Base-by-base conservation (phyloP, 2,888 invertebrate genomes). In the Drosophila kuntzei region DNA sequence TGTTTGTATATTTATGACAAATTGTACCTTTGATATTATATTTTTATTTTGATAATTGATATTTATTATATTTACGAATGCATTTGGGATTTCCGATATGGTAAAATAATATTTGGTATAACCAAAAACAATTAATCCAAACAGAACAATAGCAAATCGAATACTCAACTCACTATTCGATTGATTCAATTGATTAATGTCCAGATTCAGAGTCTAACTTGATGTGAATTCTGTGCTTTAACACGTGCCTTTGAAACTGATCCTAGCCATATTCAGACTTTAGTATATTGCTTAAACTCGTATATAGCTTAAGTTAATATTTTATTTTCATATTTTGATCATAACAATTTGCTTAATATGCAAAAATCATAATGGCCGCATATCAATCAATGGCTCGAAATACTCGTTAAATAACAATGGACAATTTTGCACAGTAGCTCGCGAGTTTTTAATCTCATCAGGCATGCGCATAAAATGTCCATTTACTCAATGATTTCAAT, bases 341-440 rank as follows among this genome's bases (percentile, higher is more conserved):
- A 74, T 60, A 64, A 70, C 37, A 59, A 60, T 74, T 69, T 64
- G 55, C 62, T 74, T 68, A 63, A 76, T 73, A 79, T 79, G 70
- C 76, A 63, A 63, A 79, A 61, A 62, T 65, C 65, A 65, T 74
- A 73, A 74, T 68, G 62, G 60, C 63, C 47, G 63, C 64, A 62
- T 70, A 79, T 79, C 79, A 79, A 79, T 79, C 74, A 79, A 74
- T 53, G 25, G 60, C 60, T 50, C 27, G n/a, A 43, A 55, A 50
- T 29, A 41, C 14, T 41, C 39, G 36, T 37, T 41, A 39, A 55
- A 55, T 32, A 66, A 79, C 76, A 71, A 79, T 76, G 63, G 63
- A 16, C 39, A 67, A 70, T 68, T 68, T 65, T 66, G 71, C 59
- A 79, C 80, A 80, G 81, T 80, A 80, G 80, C 81, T 47, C 36